These are phyloP conservation scores for Mus spicilegus DNA, from an alignment of 2,113 vertebrate genomes.

Conservation along the genomic window DNA sequence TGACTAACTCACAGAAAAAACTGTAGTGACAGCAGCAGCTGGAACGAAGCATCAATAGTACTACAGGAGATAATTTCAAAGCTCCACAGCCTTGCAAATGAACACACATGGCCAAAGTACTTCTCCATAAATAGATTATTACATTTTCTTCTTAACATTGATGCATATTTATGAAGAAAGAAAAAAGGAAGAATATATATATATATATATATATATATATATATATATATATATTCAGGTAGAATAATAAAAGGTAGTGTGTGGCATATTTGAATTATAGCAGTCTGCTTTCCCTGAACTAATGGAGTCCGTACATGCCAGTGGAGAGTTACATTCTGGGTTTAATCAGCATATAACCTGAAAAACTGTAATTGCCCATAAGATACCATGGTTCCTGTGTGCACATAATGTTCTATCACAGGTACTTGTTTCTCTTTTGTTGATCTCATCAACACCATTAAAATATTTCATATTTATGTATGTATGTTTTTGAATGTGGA, in stretches of 20 bases:
- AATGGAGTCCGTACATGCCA: neutral
- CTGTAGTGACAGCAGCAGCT: neutral
- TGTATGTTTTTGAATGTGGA: neutral
- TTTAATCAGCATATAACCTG: neutral
- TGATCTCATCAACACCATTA: neutral
- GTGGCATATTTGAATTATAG: neutral
- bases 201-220: no score
- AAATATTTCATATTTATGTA: neutral
- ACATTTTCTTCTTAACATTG: neutral
- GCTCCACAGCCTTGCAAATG: neutral
- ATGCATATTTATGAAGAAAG: neutral
- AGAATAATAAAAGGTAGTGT: neutral
- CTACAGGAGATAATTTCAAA: neutral
- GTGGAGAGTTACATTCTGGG: neutral
- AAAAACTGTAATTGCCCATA: neutral
- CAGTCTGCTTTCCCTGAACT: fast-evolving
- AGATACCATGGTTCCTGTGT: fast-evolving
- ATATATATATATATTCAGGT: neutral
- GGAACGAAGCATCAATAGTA: neutral
- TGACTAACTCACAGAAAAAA: neutral
- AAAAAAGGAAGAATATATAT: no score
- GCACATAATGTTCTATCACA: neutral
- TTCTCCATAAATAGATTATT: neutral
- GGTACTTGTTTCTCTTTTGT: neutral
- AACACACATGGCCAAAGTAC: neutral